These are phyloP conservation scores for Sebastes matsubarae DNA, from an alignment of 2,797 vertebrate genomes.

Conservation along the genomic window DNA sequence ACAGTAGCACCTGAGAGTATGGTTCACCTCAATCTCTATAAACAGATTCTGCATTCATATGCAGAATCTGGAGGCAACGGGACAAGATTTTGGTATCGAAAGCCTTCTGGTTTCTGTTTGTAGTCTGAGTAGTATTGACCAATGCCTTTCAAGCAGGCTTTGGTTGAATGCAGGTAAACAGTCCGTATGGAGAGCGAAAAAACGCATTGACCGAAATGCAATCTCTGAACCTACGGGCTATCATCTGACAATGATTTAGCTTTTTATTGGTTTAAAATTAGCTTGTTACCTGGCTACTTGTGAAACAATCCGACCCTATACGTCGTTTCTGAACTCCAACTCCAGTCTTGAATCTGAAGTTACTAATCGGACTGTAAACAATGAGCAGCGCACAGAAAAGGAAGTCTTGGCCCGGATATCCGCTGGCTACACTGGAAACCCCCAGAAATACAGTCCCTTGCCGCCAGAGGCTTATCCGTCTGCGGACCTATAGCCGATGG, in stretches of 20 bases:
- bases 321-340: background rate
- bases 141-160: background rate
- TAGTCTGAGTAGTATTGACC: background rate
- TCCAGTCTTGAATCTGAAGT: background rate
- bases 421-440: background rate
- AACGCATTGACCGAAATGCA: accelerated
- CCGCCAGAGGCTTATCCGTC: background rate
- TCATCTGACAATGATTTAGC: too few species aligned
- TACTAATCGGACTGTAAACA: background rate
- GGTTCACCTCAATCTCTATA: background rate
- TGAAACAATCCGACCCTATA: background rate
- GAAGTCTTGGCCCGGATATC: background rate
- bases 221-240: too few species aligned
- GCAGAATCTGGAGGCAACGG: background rate
- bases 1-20: background rate
- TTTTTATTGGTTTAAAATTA: background rate
- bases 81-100: background rate
- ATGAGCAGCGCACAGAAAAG: background rate
- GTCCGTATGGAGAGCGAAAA: background rate
- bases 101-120: background rate
- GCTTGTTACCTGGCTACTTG: background rate
- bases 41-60: background rate
- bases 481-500: background rate
- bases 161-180: background rate
- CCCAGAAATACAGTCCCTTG: background rate